Evolutionary conservation across 2,888 invertebrate genomes (phyloP).

Genomic region (Aphodius granarius): DNA sequence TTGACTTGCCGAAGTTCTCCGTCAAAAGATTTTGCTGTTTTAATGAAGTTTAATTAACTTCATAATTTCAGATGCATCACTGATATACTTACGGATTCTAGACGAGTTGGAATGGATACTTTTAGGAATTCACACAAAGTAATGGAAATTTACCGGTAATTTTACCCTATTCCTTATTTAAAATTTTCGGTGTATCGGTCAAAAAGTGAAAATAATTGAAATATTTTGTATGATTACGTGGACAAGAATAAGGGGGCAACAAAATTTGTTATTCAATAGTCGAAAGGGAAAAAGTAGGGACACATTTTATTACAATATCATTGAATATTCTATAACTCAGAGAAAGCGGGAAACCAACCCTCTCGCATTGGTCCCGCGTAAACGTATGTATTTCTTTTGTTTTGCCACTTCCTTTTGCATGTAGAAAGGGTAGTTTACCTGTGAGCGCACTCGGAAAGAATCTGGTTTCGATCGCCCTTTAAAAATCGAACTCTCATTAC

Average conservation of each 20-base stretch:
- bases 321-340: constrained; percentile 12
- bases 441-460: neutral
- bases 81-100: no score
- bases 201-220: neutral
- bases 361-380: neutral
- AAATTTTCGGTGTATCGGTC: neutral
- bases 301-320: constrained; percentile 14
- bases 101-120: neutral
- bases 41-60: neutral
- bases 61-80: neutral
- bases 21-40: neutral
- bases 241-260: neutral
- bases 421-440: constrained; percentile 10
- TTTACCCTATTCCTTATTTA: no score
- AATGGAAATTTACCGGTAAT: no score
- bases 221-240: neutral
- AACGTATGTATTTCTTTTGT: constrained; percentile 8
- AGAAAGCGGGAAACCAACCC: constrained; percentile 1
- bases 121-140: neutral
- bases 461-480: neutral
- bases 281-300: neutral
- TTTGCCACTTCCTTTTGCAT: constrained; percentile 7
- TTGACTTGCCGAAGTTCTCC: neutral
- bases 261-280: constrained; percentile 11
- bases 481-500: constrained; percentile 9